phyloP scores from a whole-genome alignment of 2,113 vertebrate species.

The Halichoerus grypus region DNA sequence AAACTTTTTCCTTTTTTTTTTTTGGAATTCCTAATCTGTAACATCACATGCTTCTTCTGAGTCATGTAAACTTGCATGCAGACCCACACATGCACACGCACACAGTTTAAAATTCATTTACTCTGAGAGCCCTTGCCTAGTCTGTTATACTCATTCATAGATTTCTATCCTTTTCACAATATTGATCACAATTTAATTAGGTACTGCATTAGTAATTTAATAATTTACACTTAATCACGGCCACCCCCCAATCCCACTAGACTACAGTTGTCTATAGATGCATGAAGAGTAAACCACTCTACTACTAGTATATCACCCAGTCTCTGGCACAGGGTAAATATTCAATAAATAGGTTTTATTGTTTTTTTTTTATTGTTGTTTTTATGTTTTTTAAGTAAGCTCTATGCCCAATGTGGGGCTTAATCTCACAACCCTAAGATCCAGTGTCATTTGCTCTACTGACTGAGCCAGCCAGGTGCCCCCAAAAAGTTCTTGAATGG shows the following conservation, averaged over 20 bases:
- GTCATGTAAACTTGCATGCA: not conserved
- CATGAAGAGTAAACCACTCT: not conserved
- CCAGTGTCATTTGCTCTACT: not conserved
- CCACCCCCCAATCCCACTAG: not conserved
- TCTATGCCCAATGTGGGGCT: not conserved
- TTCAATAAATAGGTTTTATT: not conserved
- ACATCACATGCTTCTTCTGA: not conserved
- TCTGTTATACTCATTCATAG: not conserved
- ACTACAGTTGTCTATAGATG: not conserved
- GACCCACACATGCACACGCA: not conserved
- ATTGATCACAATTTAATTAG: not conserved
- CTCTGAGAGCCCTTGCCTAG: not conserved
- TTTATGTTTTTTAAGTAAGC: not conserved
- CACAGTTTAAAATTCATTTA: not conserved
- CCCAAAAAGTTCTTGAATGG: not conserved
- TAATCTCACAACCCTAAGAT: not conserved
- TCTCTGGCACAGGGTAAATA: not conserved
- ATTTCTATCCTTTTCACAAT: not conserved
- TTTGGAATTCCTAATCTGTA: not conserved
- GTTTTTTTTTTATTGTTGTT: not conserved
- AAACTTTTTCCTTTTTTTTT: not conserved
- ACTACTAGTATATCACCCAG: not conserved
- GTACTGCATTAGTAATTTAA: not conserved
- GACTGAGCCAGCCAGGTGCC: not conserved
- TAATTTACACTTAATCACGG: not conserved